Percentiles rank a stretch among this genome's conserved stretches.
phyloP scores from a whole-genome alignment of 2,113 vertebrate species.

The Dinomys branickii region DNA sequence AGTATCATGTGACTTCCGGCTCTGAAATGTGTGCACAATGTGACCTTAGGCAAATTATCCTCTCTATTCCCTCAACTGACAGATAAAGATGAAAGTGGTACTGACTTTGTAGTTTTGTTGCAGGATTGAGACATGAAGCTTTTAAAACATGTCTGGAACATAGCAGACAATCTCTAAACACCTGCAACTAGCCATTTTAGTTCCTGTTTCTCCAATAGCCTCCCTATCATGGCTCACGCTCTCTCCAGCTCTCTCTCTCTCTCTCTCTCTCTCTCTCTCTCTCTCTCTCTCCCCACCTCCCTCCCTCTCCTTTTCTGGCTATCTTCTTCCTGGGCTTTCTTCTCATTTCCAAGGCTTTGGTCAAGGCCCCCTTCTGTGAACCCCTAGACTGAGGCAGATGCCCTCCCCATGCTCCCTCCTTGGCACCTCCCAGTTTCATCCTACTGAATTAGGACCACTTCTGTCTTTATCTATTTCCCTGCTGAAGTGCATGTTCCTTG shows the following conservation, averaged over 20 bases:
- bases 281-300: too few species aligned
- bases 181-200: rapidly evolving
- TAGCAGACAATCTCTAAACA: not conserved
- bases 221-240: not conserved
- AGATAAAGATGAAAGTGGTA: not conserved
- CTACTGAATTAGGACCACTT: not conserved
- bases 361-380: not conserved
- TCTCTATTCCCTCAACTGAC: not conserved
- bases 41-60: not conserved
- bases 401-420: not conserved
- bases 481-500: too few species aligned
- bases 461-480: too few species aligned
- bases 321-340: not conserved
- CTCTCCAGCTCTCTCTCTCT: not conserved
- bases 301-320: not conserved
- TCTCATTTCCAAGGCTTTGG: not conserved
- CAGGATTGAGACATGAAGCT: not conserved
- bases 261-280: not conserved
- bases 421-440: not conserved
- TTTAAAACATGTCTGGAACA: not conserved
- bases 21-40: not conserved
- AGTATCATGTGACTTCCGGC: not conserved
- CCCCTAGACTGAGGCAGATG: not conserved
- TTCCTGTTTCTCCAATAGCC: not conserved
- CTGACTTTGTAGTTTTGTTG: not conserved